A percentile compares a stretch with the other conserved stretches of the same genome.
These are phyloP conservation scores for Zygaena filipendulae DNA, from an alignment of 2,888 invertebrate species.

Conservation along the genomic window DNA sequence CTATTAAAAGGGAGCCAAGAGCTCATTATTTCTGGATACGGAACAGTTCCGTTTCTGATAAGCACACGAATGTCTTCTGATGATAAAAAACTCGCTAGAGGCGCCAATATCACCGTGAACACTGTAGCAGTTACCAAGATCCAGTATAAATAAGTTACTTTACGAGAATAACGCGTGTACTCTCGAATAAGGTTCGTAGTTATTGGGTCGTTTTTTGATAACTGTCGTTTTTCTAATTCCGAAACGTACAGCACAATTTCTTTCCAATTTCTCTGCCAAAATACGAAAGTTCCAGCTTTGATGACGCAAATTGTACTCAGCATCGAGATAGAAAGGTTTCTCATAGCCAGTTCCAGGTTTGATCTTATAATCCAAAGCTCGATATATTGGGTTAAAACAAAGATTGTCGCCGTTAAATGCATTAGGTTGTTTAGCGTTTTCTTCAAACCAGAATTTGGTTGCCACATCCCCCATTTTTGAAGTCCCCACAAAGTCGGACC, in stretches of 20 bases:
- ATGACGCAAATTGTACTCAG: slow-evolving; percentile 40
- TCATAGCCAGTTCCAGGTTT: slow-evolving; percentile 32
- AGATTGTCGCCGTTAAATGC: slow-evolving; percentile 29
- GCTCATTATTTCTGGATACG: slow-evolving; percentile 50
- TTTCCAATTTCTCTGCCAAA: slow-evolving; percentile 38
- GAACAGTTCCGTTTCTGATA: slow-evolving; percentile 26
- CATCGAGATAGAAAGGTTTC: slow-evolving; percentile 45
- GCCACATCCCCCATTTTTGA: slow-evolving; percentile 36
- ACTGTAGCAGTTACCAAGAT: slow-evolving; percentile 36
- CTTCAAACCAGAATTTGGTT: slow-evolving; percentile 20
- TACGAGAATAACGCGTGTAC: slow-evolving; percentile 40
- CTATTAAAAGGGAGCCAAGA: slow-evolving; percentile 49
- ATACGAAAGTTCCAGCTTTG: slow-evolving; percentile 38
- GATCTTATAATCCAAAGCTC: slow-evolving; percentile 40
- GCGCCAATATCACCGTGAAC: slow-evolving; percentile 36
- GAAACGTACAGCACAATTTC: slow-evolving; percentile 33
- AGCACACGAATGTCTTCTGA: slow-evolving; percentile 21
- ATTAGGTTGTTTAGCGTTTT: slow-evolving; percentile 24
- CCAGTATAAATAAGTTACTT: slow-evolving; percentile 42
- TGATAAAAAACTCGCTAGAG: slow-evolving; percentile 29
- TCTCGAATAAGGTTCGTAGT: slow-evolving; percentile 24
- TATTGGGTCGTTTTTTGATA: slow-evolving; percentile 22
- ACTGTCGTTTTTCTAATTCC: slow-evolving; percentile 29
- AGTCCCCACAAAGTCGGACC: slow-evolving; percentile 36
- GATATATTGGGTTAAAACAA: slow-evolving; percentile 40